phyloP scores from a whole-genome alignment of 2,113 vertebrate genomes.

The Lepidiolamprologus cunningtoni region DNA sequence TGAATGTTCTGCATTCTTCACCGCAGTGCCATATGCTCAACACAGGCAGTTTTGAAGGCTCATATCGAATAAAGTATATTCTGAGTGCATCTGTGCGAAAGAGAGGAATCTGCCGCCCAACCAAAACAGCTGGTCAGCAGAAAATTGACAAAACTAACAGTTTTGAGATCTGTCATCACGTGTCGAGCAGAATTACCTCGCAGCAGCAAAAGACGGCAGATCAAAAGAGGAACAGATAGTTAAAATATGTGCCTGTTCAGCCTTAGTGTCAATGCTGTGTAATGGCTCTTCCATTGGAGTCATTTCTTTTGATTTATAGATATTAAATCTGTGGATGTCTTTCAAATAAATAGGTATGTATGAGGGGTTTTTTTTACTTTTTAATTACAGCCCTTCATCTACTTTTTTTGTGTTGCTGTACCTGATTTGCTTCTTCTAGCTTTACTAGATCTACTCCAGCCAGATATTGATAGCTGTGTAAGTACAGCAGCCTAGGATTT shows the following conservation, averaged over 20 bases:
- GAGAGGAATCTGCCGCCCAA: not conserved
- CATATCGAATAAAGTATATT: not conserved
- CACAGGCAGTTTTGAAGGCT: not conserved
- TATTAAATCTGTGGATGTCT: not conserved
- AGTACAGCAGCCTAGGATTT: not conserved
- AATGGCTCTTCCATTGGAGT: not conserved
- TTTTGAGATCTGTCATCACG: not conserved
- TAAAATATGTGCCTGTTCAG: not conserved
- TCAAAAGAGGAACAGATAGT: not conserved
- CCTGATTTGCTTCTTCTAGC: not conserved
- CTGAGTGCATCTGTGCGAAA: not conserved
- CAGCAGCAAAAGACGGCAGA: not conserved
- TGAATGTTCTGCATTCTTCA: not conserved
- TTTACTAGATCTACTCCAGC: not conserved
- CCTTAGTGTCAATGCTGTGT: not conserved
- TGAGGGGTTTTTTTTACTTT: fast-evolving
- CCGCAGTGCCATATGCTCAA: not conserved
- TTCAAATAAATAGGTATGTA: not conserved
- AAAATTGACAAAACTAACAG: not conserved
- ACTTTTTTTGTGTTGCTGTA: not conserved
- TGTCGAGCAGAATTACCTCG: not conserved
- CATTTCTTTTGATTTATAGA: not conserved
- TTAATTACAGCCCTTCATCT: not conserved
- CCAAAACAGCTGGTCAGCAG: not conserved
- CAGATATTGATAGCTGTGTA: not conserved